Evolutionary conservation across 2,113 vertebrate genomes (phyloP).

Genomic region (Myotis yumanensis): DNA sequence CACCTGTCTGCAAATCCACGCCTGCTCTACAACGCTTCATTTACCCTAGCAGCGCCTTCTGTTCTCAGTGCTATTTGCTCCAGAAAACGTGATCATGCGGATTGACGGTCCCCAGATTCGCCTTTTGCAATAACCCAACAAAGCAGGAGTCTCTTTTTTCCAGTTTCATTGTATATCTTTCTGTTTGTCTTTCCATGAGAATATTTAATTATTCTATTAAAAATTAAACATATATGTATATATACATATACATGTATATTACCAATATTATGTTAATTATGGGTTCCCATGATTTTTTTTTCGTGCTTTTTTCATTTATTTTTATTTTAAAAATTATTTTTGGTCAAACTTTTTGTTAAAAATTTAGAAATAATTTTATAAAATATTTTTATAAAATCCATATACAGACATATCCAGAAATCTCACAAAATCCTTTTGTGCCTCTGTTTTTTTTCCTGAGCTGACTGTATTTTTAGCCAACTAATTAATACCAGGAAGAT

Average conservation of each 20-base stretch:
- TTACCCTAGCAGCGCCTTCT: background rate
- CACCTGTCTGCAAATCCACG: background rate
- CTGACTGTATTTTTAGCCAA: constrained; percentile 45
- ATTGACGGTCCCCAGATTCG: background rate
- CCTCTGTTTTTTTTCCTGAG: background rate
- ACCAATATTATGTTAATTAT: background rate
- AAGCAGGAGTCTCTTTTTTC: background rate
- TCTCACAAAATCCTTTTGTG: background rate
- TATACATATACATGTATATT: too few species aligned
- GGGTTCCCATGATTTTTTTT: background rate
- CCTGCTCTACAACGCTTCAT: background rate
- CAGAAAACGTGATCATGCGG: background rate
- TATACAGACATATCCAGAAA: background rate
- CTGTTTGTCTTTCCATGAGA: background rate
- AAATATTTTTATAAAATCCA: background rate
- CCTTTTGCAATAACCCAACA: background rate
- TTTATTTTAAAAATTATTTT: background rate
- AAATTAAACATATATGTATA: background rate
- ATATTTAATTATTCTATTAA: background rate
- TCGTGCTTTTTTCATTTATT: background rate
- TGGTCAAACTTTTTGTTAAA: background rate
- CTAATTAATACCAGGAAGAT: constrained; percentile 53
- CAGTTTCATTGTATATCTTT: background rate
- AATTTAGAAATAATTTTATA: background rate
- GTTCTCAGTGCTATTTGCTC: background rate